phyloP scores from a whole-genome alignment of 2,888 invertebrate species.

The Byasa hedistus region DNA sequence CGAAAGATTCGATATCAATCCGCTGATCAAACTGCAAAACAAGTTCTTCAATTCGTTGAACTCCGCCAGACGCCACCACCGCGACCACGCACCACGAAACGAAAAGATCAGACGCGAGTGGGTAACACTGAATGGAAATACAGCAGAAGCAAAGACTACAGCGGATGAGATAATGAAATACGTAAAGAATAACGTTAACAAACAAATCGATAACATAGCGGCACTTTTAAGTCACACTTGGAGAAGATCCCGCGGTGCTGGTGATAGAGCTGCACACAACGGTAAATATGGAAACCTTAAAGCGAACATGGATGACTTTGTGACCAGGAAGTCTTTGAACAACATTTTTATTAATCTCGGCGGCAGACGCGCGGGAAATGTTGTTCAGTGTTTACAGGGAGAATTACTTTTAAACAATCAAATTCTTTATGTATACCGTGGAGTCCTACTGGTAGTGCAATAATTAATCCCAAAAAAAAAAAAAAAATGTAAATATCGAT shows the following conservation, averaged over 20 bases:
- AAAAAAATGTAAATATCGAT: too few relatives aligned
- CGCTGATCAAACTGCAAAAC: conserved; percentile 46
- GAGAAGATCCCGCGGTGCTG: background rate
- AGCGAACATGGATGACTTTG: background rate
- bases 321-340: conserved; percentile 4
- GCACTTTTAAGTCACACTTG: background rate
- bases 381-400: too few relatives aligned
- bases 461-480: too few relatives aligned
- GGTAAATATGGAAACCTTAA: background rate
- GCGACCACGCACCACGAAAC: too few relatives aligned
- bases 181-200: conserved; percentile 10
- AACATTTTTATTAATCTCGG: conserved; percentile 10
- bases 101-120: background rate
- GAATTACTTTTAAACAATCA: too few relatives aligned
- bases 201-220: conserved; percentile 15
- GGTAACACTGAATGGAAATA: background rate
- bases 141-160: background rate
- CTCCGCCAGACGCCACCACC: conserved; percentile 35
- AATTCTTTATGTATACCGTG: too few relatives aligned
- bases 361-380: too few relatives aligned
- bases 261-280: background rate
- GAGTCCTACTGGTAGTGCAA: too few relatives aligned
- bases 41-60: conserved; percentile 26
- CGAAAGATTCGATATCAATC: conserved; percentile 54
- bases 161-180: conserved; percentile 6